These are phyloP conservation scores for Lepus americanus DNA, from an alignment of 2,113 vertebrate genomes.

Conservation along the genomic window DNA sequence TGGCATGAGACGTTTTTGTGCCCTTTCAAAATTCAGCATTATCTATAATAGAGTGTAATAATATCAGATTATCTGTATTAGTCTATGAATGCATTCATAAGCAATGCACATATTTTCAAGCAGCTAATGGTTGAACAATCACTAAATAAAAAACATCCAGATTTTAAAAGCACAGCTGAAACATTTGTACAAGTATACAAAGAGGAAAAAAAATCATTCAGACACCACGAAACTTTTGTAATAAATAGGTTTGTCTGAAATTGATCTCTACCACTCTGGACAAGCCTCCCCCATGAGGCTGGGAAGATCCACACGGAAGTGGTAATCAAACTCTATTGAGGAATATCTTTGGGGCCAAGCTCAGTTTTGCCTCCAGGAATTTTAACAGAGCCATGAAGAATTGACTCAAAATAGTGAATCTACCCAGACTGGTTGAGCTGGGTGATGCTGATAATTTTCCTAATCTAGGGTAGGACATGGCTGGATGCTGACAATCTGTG, in stretches of 20 bases:
- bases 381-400: conserved; percentile 85
- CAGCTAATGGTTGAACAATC: conserved; percentile 77
- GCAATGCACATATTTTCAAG: conserved; percentile 74
- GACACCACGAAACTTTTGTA: conserved; percentile 62
- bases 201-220: conserved; percentile 75
- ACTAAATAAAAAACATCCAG: conserved; percentile 83
- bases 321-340: conserved; percentile 61
- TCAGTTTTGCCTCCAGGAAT: conserved; percentile 83
- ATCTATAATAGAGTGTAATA: conserved; percentile 44
- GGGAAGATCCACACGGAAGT: background rate
- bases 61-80: conserved; percentile 72
- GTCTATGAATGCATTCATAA: conserved; percentile 77
- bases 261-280: conserved; percentile 74
- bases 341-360: conserved; percentile 76
- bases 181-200: conserved; percentile 82
- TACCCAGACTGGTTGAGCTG: conserved; percentile 73
- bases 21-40: conserved; percentile 39
- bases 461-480: conserved; percentile 76
- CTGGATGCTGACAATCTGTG: conserved; percentile 64
- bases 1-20: conserved; percentile 44
- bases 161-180: conserved; percentile 81
- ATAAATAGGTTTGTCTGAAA: conserved; percentile 78
- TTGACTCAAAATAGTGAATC: conserved; percentile 80
- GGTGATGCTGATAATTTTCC: conserved; percentile 41
- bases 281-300: conserved; percentile 47